Conservation (phyloP, 2,888 invertebrate species). For the Vandiemenella viatica region DNA sequence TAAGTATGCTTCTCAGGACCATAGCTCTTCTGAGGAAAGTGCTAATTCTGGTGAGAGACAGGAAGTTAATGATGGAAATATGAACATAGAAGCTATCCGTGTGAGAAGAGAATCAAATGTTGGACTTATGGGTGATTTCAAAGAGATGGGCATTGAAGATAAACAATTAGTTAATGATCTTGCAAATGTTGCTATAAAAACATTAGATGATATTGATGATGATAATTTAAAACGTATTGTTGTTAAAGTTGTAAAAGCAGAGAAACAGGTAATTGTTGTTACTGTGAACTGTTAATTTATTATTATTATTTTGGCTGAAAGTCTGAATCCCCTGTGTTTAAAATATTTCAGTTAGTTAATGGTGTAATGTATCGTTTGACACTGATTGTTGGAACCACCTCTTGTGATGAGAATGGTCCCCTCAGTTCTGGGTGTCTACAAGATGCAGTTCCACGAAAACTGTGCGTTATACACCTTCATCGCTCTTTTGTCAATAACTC, state of each 20-base stretch:
- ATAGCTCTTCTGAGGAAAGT: too few relatives aligned
- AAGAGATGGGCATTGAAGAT: not conserved
- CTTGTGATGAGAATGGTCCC: not conserved
- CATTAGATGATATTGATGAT: not conserved
- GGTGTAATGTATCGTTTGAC: not conserved
- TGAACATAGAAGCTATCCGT: not conserved
- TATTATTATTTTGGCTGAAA: too few relatives aligned
- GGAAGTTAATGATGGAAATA: too few relatives aligned
- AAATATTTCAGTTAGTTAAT: not conserved
- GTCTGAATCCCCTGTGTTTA: too few relatives aligned
- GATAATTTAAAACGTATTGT: not conserved
- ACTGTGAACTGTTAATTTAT: too few relatives aligned
- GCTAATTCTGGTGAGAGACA: too few relatives aligned
- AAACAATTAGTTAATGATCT: not conserved
- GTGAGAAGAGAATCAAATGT: not conserved
- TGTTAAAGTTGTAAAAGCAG: not conserved
- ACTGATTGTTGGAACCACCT: not conserved
- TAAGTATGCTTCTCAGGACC: too few relatives aligned
- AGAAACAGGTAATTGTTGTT: not conserved
- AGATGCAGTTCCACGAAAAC: too few relatives aligned
- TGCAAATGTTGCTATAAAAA: not conserved
- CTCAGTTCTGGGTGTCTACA: not conserved
- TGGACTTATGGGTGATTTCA: too few relatives aligned
- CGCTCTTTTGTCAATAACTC: not conserved
- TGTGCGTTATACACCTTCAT: not conserved